Evolutionary conservation across 2,113 vertebrate genomes (phyloP).

Genomic region (human): DNA sequence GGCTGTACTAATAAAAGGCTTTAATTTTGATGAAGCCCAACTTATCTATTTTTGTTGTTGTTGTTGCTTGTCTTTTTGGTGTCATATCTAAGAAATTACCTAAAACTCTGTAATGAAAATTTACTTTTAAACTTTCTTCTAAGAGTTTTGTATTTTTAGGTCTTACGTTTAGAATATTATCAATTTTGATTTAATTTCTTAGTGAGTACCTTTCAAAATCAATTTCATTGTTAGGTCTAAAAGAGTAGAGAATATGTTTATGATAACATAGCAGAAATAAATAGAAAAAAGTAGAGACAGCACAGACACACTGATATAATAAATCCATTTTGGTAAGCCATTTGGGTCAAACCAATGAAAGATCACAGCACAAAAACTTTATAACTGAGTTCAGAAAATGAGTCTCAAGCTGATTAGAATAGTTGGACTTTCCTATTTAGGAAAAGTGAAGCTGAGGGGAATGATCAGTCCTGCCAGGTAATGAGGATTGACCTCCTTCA

Average conservation of each 20-base stretch:
- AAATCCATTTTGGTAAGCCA: not conserved
- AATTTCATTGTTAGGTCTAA: not conserved
- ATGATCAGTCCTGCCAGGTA: not conserved
- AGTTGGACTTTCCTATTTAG: not conserved
- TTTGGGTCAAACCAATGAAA: not conserved
- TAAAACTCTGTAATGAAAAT: not conserved
- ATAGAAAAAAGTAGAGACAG: not conserved
- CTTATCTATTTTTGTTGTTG: not conserved
- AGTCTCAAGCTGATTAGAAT: not conserved
- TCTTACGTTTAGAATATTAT: not conserved
- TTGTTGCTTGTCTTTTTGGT: not conserved
- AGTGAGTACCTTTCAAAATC: not conserved
- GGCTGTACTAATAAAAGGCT: not conserved
- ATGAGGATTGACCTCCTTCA: not conserved
- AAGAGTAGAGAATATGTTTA: not conserved
- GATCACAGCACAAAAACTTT: not conserved
- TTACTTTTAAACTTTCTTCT: not conserved
- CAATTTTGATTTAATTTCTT: not conserved
- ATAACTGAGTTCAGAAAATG: not conserved
- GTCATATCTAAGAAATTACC: not conserved
- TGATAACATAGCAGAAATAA: not conserved
- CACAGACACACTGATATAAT: not conserved
- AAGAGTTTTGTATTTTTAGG: not conserved
- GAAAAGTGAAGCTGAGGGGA: not conserved
- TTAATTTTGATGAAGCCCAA: not conserved